phyloP scores from a whole-genome alignment of 1,140 invertebrate genomes.

The Zeugodacus cucurbitae region DNA sequence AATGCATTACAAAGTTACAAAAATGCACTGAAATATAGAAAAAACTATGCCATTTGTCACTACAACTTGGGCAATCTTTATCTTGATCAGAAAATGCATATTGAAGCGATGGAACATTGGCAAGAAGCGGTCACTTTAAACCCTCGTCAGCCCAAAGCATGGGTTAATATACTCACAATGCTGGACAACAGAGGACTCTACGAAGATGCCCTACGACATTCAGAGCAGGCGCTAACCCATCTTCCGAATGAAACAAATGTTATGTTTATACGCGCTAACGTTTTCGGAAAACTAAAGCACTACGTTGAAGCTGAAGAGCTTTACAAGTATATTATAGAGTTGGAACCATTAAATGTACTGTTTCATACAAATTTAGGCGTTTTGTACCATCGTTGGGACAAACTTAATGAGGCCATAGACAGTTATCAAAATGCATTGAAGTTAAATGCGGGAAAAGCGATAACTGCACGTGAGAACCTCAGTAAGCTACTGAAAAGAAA shows the following conservation, averaged over 20 bases:
- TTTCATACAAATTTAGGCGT: constrained; percentile 90
- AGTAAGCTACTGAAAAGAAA: constrained; percentile 53
- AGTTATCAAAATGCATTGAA: constrained; percentile 78
- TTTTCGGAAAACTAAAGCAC: constrained; percentile 82
- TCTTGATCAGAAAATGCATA: constrained; percentile 69
- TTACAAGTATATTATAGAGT: constrained; percentile 80
- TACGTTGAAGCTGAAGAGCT: constrained; percentile 84
- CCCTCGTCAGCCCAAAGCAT: constrained; percentile 83
- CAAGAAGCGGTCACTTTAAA: constrained; percentile 81
- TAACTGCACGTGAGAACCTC: constrained; percentile 57
- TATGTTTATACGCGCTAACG: constrained; percentile 89
- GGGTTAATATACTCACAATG: constrained; percentile 91
- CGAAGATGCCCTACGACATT: constrained; percentile 76
- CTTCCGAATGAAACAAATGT: constrained; percentile 79
- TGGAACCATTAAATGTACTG: constrained; percentile 75
- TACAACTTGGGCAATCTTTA: constrained; percentile 94
- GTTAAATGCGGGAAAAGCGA: constrained; percentile 49
- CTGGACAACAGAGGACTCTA: constrained; percentile 82
- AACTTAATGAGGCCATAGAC: constrained; percentile 76
- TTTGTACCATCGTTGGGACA: constrained; percentile 93
- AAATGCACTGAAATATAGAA: constrained; percentile 79
- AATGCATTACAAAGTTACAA: constrained; percentile 84
- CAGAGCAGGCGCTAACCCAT: constrained; percentile 74
- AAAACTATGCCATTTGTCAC: constrained; percentile 90
- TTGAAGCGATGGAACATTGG: constrained; percentile 77